Conservation (phyloP, 2,888 invertebrate species). For the Beris morrisii region DNA sequence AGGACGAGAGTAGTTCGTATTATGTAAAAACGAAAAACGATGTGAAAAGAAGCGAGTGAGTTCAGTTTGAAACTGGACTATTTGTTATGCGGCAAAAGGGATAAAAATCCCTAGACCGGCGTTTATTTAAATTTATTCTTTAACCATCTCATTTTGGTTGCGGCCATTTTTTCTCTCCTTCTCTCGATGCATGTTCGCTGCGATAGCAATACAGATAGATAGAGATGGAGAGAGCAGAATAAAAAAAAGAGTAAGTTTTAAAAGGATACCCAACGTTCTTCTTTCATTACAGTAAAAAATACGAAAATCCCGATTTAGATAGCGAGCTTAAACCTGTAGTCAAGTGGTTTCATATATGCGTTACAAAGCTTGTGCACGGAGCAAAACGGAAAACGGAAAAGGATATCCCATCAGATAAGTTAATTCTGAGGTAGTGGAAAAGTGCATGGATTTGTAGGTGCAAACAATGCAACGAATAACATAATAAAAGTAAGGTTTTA, state of each 20-base stretch:
- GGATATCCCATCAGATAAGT: slow-evolving; percentile 38
- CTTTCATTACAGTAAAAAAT: slow-evolving; percentile 14
- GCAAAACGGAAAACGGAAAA: slow-evolving; percentile 34
- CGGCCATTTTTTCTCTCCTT: slow-evolving; percentile 42
- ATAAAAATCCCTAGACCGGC: slow-evolving; percentile 56
- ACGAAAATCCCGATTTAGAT: background rate
- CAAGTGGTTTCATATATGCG: slow-evolving; percentile 10
- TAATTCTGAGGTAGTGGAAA: slow-evolving; percentile 32
- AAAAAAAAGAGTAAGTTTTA: background rate
- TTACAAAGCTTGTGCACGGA: slow-evolving; percentile 8
- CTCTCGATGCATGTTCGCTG: slow-evolving; percentile 32
- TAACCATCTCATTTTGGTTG: slow-evolving; percentile 54
- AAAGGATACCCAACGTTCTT: slow-evolving; percentile 7
- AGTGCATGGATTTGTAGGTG: slow-evolving; percentile 37
- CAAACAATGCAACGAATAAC: slow-evolving; percentile 35
- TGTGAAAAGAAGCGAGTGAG: slow-evolving; percentile 29
- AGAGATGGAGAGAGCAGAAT: too few species aligned
- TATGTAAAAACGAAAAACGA: slow-evolving; percentile 5
- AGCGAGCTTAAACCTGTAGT: slow-evolving; percentile 14
- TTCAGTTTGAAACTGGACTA: slow-evolving; percentile 37
- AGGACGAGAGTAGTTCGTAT: slow-evolving; percentile 35
- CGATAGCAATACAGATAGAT: too few species aligned
- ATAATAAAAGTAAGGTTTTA: slow-evolving; percentile 26
- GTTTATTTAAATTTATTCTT: slow-evolving; percentile 58
- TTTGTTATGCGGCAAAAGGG: slow-evolving; percentile 55